Percentiles rank a stretch among this genome's conserved stretches.
Conservation (phyloP, 2,113 vertebrate species). For the Lepus americanus region DNA sequence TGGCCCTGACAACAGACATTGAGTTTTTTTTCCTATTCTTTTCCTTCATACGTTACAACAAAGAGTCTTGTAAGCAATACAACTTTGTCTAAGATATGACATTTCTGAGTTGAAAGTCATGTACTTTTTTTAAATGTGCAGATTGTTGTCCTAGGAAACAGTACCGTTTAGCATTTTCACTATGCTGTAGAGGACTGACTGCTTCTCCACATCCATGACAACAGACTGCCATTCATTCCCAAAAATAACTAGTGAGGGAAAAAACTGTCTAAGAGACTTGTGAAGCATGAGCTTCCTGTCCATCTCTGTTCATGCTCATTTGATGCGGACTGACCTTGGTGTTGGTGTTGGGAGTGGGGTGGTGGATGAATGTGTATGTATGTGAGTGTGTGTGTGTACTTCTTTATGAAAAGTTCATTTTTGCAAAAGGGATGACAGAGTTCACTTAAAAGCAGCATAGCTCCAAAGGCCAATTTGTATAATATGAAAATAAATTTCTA, state of each 20-base stretch:
- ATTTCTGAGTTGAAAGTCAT: not conserved
- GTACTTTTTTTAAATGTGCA: not conserved
- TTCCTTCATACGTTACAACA: not conserved
- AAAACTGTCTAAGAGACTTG: not conserved
- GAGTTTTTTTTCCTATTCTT: not conserved
- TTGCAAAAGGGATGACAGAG: not conserved
- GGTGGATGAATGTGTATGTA: no score
- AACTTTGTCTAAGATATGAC: not conserved
- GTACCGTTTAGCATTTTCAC: not conserved
- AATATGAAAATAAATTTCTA: not conserved
- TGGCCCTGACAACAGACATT: not conserved
- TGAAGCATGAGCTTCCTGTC: not conserved
- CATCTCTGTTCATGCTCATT: not conserved
- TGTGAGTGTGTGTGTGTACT: not conserved
- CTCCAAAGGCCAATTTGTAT: not conserved
- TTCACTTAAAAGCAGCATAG: not conserved
- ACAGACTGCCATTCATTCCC: not conserved
- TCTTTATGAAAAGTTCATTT: not conserved
- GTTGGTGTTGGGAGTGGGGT: not conserved
- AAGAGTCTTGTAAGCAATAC: not conserved
- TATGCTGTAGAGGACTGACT: not conserved
- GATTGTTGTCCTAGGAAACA: not conserved
- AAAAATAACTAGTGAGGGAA: not conserved
- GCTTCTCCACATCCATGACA: not conserved
- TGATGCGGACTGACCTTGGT: not conserved